Conservation (phyloP, 2,113 vertebrate genomes). For the Halcyon malimbica region DNA sequence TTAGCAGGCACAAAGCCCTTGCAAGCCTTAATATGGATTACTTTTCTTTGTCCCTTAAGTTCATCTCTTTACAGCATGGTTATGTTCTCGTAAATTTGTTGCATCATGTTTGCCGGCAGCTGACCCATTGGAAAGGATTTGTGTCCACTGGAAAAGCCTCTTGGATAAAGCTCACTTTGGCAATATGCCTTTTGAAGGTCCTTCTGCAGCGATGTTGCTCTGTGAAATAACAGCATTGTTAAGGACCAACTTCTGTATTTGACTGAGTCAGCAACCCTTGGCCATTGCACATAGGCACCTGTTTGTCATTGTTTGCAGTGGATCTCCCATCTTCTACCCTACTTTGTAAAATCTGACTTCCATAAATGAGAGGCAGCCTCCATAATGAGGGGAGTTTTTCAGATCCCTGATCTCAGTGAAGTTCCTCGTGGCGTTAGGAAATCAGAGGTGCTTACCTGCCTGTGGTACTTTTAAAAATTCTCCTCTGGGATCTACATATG, state of each 20-base stretch:
- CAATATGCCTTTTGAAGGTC: conserved; percentile 15
- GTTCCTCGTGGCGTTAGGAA: not conserved
- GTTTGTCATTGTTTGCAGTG: not conserved
- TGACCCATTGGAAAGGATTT: conserved; percentile 55
- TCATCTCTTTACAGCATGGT: conserved; percentile 42
- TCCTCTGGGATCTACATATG: not conserved
- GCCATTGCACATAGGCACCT: not conserved
- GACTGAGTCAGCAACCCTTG: not conserved
- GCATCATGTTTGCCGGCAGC: not conserved
- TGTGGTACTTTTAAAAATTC: not conserved
- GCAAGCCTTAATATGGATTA: conserved; percentile 57
- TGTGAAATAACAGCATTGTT: not conserved
- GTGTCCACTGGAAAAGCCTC: conserved; percentile 26
- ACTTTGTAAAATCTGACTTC: not conserved
- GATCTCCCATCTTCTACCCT: not conserved
- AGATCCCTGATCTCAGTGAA: not conserved
- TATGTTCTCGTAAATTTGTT: conserved; percentile 55
- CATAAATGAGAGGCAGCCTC: not conserved
- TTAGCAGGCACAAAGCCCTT: conserved; percentile 28
- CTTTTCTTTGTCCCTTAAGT: conserved; percentile 64
- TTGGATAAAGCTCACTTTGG: conserved; percentile 19
- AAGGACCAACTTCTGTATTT: not conserved
- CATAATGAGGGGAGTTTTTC: not conserved
- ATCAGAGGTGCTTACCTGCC: not conserved
- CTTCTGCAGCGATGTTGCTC: not conserved